Evolutionary conservation across 2,888 invertebrate species (phyloP).

Genomic region (Helleia helle): DNA sequence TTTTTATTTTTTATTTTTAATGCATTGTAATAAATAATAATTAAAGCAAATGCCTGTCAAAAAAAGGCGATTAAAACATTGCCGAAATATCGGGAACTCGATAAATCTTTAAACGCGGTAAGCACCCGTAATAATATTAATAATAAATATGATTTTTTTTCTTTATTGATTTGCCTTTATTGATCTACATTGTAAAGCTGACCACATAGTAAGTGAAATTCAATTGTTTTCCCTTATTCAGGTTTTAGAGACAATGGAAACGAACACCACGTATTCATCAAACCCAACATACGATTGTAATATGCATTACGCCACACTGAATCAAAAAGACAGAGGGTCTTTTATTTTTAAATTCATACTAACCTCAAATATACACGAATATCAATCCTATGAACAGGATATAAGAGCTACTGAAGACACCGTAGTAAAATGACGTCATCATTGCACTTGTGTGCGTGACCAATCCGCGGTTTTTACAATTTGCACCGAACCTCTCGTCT

Average conservation of each 20-base stretch:
- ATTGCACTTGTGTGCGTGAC: slow-evolving; percentile 61
- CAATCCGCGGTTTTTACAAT: slow-evolving; percentile 61
- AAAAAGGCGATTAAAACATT: too few relatives aligned
- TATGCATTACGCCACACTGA: slow-evolving; percentile 48
- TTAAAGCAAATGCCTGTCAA: too few relatives aligned
- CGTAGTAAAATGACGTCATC: slow-evolving; percentile 44
- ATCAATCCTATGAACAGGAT: slow-evolving; percentile 23
- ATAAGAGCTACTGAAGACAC: slow-evolving; percentile 14
- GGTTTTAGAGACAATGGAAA: slow-evolving; percentile 43
- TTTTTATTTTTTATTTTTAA: too few relatives aligned
- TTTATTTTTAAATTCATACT: slow-evolving; percentile 66
- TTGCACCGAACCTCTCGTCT: slow-evolving; percentile 43
- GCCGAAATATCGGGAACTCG: too few relatives aligned
- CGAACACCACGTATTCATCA: slow-evolving; percentile 37
- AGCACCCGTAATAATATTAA: too few relatives aligned
- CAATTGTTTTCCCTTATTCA: too few relatives aligned
- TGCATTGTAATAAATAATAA: too few relatives aligned
- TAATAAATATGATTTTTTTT: too few relatives aligned
- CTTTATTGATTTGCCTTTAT: too few relatives aligned
- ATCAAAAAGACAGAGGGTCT: slow-evolving; percentile 61
- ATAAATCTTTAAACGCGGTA: too few relatives aligned
- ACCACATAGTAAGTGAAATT: too few relatives aligned
- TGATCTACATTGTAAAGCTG: too few relatives aligned
- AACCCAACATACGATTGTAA: slow-evolving; percentile 55
- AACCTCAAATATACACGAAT: slow-evolving; percentile 26